phyloP scores from a whole-genome alignment of 2,113 vertebrate species.

The Leucoraja erinaceus region DNA sequence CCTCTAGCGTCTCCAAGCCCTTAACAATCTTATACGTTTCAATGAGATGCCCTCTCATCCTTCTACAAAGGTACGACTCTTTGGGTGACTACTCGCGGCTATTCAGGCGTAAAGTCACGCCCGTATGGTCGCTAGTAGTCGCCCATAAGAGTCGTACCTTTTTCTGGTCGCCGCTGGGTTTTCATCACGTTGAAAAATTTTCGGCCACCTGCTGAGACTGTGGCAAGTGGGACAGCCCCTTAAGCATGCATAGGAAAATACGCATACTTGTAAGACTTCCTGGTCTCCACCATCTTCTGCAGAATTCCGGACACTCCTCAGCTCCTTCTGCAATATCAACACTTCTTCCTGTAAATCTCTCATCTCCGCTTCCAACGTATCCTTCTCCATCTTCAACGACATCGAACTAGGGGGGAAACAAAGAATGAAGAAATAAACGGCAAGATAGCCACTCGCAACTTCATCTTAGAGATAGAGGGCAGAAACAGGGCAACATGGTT shows the following conservation, averaged over 20 bases:
- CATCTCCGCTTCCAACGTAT: conserved; percentile 54
- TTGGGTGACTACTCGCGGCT: no score
- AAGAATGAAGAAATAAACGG: background rate
- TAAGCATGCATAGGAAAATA: background rate
- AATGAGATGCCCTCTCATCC: no score
- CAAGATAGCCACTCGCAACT: background rate
- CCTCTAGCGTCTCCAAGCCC: no score
- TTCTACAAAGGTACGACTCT: background rate
- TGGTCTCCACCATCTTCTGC: background rate
- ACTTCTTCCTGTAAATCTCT: conserved; percentile 67
- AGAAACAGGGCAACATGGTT: no score
- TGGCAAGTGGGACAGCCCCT: no score
- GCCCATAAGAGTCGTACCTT: background rate
- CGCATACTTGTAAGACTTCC: background rate
- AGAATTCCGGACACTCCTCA: conserved; percentile 54
- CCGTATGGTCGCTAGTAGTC: no score
- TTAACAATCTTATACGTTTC: no score
- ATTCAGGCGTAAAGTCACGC: no score
- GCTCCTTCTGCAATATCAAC: conserved; percentile 63
- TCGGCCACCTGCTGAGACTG: no score
- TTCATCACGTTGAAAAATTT: no score
- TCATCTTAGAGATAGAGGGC: no score
- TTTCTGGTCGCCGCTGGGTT: background rate
- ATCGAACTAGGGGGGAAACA: conserved; percentile 52
- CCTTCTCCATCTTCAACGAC: conserved; percentile 57